Evolutionary conservation across 1,140 invertebrate genomes (phyloP).

Genomic region (Leptestheria dahalacensis): DNA sequence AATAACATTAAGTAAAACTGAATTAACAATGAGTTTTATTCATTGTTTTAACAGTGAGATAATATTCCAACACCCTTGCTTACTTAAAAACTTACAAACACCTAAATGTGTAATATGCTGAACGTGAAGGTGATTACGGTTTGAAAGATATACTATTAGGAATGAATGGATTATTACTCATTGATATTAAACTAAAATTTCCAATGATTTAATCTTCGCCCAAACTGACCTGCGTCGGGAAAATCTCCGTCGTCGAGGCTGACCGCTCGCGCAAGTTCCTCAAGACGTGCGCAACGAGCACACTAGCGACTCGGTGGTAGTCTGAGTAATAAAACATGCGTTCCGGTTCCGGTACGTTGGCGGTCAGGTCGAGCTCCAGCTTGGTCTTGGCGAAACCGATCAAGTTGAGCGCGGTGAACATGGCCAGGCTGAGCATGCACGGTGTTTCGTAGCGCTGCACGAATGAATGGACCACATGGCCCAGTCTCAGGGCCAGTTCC

Average conservation of each 20-base stretch:
- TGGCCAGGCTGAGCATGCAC: background rate
- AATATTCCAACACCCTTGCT: no score
- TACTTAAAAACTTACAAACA: no score
- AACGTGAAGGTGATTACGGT: no score
- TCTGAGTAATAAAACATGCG: background rate
- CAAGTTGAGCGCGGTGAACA: background rate
- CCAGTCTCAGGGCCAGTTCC: background rate
- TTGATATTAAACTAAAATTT: background rate
- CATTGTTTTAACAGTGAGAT: no score
- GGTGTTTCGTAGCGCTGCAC: background rate
- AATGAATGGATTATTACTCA: no score
- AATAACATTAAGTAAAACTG: no score
- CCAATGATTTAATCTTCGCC: no score
- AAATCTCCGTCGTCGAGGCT: background rate
- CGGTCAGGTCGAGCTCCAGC: background rate
- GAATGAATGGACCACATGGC: background rate
- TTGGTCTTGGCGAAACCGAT: background rate
- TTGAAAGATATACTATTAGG: no score
- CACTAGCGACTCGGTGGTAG: background rate
- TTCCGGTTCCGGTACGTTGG: background rate
- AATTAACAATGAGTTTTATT: no score
- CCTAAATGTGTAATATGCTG: no score
- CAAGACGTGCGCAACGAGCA: background rate
- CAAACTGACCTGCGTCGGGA: background rate
- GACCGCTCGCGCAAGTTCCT: background rate